Evolutionary conservation across 30 jellyfish, hydroid and myxozoan species (phyloP), one percentile per base, ranked within the genome.

Genomic region (Aurelia aurita complex sp. Pacific): DNA sequence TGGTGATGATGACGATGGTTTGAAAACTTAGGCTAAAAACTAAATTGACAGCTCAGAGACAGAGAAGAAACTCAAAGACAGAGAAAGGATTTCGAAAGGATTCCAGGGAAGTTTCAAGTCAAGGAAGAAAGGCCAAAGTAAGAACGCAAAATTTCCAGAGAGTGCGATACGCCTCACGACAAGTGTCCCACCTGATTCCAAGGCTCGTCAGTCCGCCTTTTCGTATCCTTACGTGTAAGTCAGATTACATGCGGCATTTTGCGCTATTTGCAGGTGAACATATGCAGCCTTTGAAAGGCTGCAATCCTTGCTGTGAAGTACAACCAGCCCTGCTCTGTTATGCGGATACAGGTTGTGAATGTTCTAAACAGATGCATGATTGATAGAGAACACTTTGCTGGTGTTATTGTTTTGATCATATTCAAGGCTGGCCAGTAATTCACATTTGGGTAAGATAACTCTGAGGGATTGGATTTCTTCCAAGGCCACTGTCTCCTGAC

Each of bases 181-280:
- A 38, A 38, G 0, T 4, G 8, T 9, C 5, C 36, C 36, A 23
- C 70, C 10, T 4, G 69, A 16, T 7, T 19, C 33, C 19, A 60
- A 0, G 36, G 70, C 8, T 35, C 70, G 33, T 23, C 15, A 23
- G 70, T 61, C 70, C 36, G 70, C 36, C 10, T 61, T 61, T 9
- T 61, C 11, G 33, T 13, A 23, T 0, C 4, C 70, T 4, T 15
- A 38, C 70, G 36, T 17, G 36, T 23, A 46, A 61, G 36, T 61
- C 35, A 3, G 36, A 17, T 61, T 12, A 17, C 70, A n/a, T 17
- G 36, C 70, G 70, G 36, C 8, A 5, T 61, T 61, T 17, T 61
- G 12, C 32, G 36, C 70, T 61, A n/a, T 61, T 61, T 17, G 70
- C 70, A 61, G 70, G 70, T 61, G 70, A n/a, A 17, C 70, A 61